These are phyloP conservation scores for Andrena cerasifolii DNA, from an alignment of 1,140 invertebrate genomes.

Conservation along the genomic window DNA sequence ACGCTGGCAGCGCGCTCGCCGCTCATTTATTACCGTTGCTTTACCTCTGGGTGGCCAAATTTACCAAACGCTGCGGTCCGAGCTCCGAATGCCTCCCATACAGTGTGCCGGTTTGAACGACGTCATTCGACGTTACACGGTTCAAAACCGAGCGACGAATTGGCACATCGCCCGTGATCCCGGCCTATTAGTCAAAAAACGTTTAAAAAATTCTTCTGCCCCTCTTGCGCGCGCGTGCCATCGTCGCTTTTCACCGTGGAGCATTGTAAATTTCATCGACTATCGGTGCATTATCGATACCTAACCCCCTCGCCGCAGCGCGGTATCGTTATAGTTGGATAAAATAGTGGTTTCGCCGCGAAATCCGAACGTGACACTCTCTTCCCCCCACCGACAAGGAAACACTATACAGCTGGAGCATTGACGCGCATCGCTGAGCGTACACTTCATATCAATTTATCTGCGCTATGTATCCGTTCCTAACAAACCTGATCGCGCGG, in stretches of 20 bases:
- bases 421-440: neutral
- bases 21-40: conserved; percentile 80
- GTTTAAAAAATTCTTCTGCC: conserved; percentile 35
- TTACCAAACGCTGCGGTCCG: conserved; percentile 68
- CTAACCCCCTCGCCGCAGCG: neutral
- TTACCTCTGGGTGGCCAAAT: conserved; percentile 80
- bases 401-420: neutral
- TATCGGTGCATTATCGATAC: conserved; percentile 35
- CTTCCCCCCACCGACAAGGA: neutral
- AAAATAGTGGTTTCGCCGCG: neutral
- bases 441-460: conserved; percentile 33
- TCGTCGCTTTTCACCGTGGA: neutral
- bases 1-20: conserved; percentile 74
- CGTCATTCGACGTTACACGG: conserved; percentile 67
- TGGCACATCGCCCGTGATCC: conserved; percentile 53
- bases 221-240: too few relatives aligned
- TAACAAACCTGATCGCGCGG: conserved; percentile 5
- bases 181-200: conserved; percentile 55
- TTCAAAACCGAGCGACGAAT: conserved; percentile 65
- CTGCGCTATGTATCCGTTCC: conserved; percentile 12
- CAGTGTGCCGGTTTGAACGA: conserved; percentile 57
- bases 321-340: conserved; percentile 34
- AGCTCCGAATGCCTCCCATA: conserved; percentile 61
- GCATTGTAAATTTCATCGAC: conserved; percentile 7
- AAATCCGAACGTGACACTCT: neutral